Base-by-base conservation (phyloP, 2,113 vertebrate genomes). In the Eulacestoma nigropectus region DNA sequence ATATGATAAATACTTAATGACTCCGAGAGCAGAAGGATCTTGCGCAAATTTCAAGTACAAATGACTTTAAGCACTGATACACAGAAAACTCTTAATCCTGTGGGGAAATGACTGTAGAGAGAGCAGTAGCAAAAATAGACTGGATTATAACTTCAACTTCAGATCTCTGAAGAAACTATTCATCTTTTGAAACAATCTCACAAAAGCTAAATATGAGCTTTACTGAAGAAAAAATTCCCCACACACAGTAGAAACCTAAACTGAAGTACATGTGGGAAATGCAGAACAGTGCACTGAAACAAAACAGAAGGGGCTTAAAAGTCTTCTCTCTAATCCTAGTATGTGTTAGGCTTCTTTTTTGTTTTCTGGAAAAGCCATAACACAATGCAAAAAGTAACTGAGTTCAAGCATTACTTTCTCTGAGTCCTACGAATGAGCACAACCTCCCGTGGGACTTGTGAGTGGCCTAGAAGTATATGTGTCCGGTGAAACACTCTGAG, bases 151-250 rank as follows among this genome's bases (percentile, higher is more conserved):
- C 23, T 64, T 72, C 70, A 94, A 75, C 22, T 63, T 73, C 72
- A 83, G 69, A 85, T 83, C 78, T 94, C 65, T 70, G 89, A 92
- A 75, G 55, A 92, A 96, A 72, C 25, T 59, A n/a, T 72, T 84
- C 30, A 70, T 52, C 33, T 27, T 89, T 81, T 56, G 64, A 92
- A 95, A 89, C 33, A 64, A 77, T n/a, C 60, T 76, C 57, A 80
- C 23, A 70, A 92, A 89, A 84, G 42, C 32, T 52, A 65, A 90
- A 35, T 67, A 75, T 0, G 6, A 84, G 23, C 47, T 87, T 94
- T 84, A 78, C 39, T 0, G 1, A 81, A 85, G 55, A 77, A 93
- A 89, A 90, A 42, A 64, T 23, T 80, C 59, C 75, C 39, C 44
- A 63, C 0, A 6, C 47, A 49, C 22, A 74, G 39, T 44, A 75